These are phyloP conservation scores for Neogale vison DNA, from an alignment of 2,113 vertebrate genomes.

Conservation along the genomic window DNA sequence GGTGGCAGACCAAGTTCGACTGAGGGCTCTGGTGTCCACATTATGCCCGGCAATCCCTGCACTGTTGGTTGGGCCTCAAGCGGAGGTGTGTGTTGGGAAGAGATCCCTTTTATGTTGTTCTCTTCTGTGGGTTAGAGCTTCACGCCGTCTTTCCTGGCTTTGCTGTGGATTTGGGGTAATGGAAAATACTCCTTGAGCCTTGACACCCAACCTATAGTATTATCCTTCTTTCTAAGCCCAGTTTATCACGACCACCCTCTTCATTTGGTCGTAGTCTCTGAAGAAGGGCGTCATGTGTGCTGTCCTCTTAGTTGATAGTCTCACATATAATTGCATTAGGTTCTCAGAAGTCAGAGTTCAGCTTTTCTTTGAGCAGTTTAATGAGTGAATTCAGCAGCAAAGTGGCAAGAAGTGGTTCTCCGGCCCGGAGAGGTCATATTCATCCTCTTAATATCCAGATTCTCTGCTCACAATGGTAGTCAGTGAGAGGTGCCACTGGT, in stretches of 20 bases:
- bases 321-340: constrained; percentile 35
- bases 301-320: background rate
- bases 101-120: background rate
- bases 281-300: constrained; percentile 25
- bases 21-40: background rate
- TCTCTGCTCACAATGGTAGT: constrained; percentile 70
- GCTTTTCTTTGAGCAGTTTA: constrained; percentile 68
- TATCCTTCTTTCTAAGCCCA: background rate
- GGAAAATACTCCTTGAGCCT: background rate
- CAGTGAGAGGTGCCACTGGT: constrained; percentile 65
- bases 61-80: background rate
- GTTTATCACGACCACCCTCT: background rate
- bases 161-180: constrained; percentile 7
- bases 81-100: background rate
- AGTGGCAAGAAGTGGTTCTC: constrained; percentile 68
- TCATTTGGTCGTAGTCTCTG: constrained; percentile 45
- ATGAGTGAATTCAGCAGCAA: constrained; percentile 82
- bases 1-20: background rate
- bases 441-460: constrained; percentile 30
- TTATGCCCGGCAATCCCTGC: background rate
- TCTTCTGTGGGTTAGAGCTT: background rate
- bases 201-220: background rate
- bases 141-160: background rate
- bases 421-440: constrained; percentile 35
- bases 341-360: constrained; percentile 55